Percentiles rank a stretch among this genome's conserved stretches.
phyloP scores from a whole-genome alignment of 2,797 vertebrate species.

The Tamandua tetradactyla region DNA sequence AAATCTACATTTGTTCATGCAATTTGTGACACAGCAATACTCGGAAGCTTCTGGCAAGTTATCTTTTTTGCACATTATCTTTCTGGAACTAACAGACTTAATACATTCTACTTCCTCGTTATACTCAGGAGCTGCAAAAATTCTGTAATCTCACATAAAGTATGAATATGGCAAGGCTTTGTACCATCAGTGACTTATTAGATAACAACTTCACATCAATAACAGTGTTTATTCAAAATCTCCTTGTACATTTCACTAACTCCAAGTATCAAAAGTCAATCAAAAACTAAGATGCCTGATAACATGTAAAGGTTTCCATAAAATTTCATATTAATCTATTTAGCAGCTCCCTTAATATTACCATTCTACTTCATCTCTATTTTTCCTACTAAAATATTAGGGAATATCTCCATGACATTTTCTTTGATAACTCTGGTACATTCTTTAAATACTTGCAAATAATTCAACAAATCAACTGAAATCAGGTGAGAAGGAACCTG shows the following conservation, averaged over 20 bases:
- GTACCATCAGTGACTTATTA: background rate
- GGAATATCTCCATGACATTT: conserved; percentile 44
- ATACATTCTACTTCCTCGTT: background rate
- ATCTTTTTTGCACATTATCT: background rate
- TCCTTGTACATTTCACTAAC: background rate
- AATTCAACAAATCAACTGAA: conserved; percentile 53
- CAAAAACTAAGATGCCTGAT: background rate
- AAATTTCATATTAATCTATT: background rate
- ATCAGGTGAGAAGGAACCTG: background rate
- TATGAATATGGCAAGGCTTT: background rate
- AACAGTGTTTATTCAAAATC: background rate
- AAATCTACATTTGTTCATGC: background rate
- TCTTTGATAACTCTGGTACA: conserved; percentile 10
- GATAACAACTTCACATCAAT: background rate
- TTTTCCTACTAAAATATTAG: conserved; percentile 46
- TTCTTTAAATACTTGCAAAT: conserved; percentile 50
- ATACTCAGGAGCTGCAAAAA: background rate
- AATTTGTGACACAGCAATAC: background rate
- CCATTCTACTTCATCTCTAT: background rate
- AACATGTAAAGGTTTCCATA: background rate
- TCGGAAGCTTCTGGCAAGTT: background rate
- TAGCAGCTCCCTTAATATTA: conserved; percentile 40
- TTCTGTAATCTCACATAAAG: background rate
- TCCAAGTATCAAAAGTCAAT: background rate
- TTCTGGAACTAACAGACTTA: background rate